Evolutionary conservation across 2,888 invertebrate species (phyloP), one percentile per base, ranked within the genome.

Genomic region (Diaphora mendica): DNA sequence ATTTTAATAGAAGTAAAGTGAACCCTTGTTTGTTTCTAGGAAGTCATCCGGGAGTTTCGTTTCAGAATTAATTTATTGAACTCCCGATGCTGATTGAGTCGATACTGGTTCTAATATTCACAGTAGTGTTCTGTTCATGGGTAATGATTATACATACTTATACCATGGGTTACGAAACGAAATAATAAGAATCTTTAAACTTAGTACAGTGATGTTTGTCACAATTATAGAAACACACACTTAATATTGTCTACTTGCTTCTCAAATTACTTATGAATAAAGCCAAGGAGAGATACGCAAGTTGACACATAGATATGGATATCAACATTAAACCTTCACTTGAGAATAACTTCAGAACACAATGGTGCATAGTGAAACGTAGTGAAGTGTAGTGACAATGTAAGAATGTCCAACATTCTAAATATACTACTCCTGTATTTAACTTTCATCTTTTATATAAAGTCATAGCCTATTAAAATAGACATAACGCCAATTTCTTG

Each of bases 401-500:
- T 39, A 39, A 39, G 1, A 39, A 11, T 39, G 9, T 39, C 39
- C 39, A 39, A 39, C 39, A 39, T 39, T 39, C 39, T 39, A 39
- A 4, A 39, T 11, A 39, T 39, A 11, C 11, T 2, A 39, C 11
- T 39, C 17, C 5, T 17, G 15, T 44, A 17, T 15, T 44, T 11
- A 39, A 44, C 44, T 44, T 44, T 26, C 9, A 55, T 55, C 5
- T 23, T 35, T 26, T 33, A 4, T 30, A 64, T 13, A 26, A 3
- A 64, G 30, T 64, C 26, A 30, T 30, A 15, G 11, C 64, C 3
- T 33, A 23, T 65, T 11, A 20, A 65, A 65, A 65, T 39, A 65
- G 64, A 65, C 64, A 68, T 64, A 64, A 3, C 48, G 44, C 23
- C 30, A 62, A 81, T 80, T 84, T 82, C 70, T 80, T 82, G 73